Conservation (phyloP, 2,888 invertebrate genomes). For the Drosophila colorata region DNA sequence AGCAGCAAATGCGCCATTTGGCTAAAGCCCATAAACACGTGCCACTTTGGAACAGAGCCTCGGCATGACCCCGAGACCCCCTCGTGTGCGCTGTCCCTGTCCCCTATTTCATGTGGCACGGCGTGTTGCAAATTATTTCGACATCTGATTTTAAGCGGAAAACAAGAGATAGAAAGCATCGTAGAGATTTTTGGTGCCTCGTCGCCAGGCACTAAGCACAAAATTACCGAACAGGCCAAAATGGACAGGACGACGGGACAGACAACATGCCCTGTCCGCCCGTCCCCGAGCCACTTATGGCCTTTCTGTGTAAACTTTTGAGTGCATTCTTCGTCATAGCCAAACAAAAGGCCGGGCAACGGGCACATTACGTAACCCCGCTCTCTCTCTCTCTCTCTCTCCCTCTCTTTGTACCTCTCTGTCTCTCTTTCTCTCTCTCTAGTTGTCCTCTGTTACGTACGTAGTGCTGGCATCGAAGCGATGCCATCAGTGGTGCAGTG, state of each 20-base stretch:
- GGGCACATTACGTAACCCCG: slow-evolving; percentile 60
- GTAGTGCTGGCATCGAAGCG: slow-evolving; percentile 34
- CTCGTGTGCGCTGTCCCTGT: slow-evolving; percentile 1
- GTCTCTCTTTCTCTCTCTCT: not conserved
- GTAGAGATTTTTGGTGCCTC: slow-evolving; percentile 60
- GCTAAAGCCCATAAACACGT: slow-evolving; percentile 71
- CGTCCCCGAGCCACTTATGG: slow-evolving; percentile 67
- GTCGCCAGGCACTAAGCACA: slow-evolving; percentile 68
- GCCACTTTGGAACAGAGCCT: slow-evolving; percentile 56
- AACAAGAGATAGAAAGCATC: slow-evolving; percentile 79
- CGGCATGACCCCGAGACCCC: slow-evolving; percentile 8
- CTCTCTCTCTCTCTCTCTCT: not conserved
- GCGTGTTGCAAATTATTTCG: slow-evolving; percentile 83
- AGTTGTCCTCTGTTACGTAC: not conserved
- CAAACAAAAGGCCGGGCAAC: slow-evolving; percentile 74
- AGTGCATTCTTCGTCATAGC: slow-evolving; percentile 77
- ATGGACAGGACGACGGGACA: slow-evolving; percentile 60
- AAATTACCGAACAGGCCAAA: slow-evolving; percentile 72
- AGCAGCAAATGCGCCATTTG: slow-evolving; percentile 57
- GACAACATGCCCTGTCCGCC: not conserved
- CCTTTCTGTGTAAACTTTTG: slow-evolving; percentile 79
- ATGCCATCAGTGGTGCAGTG: slow-evolving; percentile 66
- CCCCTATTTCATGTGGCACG: slow-evolving; percentile 63
- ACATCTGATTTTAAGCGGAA: slow-evolving; percentile 85
- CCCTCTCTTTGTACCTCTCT: not conserved